phyloP scores from a whole-genome alignment of 2,113 vertebrate genomes.

The Cebidichthys violaceus region DNA sequence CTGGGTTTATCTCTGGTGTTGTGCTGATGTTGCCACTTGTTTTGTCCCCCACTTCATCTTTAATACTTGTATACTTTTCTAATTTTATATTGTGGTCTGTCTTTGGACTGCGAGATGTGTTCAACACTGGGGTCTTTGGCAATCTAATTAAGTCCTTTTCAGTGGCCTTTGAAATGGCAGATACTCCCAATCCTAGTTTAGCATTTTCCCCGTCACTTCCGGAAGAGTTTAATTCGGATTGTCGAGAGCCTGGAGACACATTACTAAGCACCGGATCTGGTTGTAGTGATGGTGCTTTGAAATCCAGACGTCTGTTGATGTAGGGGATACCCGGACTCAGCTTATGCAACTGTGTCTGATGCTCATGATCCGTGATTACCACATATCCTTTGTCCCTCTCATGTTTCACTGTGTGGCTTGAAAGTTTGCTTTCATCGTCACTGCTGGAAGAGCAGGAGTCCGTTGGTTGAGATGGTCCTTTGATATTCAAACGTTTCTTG shows the following conservation, averaged over 20 bases:
- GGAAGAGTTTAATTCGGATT: conserved; percentile 39
- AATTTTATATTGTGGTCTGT: conserved; percentile 54
- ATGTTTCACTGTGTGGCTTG: conserved; percentile 16
- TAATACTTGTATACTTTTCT: conserved; percentile 58
- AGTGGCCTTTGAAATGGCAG: background rate
- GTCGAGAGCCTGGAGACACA: background rate
- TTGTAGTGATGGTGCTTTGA: conserved; percentile 40
- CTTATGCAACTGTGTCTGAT: background rate
- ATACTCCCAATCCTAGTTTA: conserved; percentile 14
- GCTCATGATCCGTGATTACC: background rate
- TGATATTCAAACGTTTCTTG: conserved; percentile 29
- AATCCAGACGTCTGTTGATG: conserved; percentile 37
- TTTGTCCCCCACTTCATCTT: conserved; percentile 16
- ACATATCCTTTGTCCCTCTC: conserved; percentile 7
- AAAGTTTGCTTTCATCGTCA: conserved; percentile 51
- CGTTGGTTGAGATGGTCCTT: conserved; percentile 14
- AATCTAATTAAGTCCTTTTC: conserved; percentile 18
- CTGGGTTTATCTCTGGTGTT: conserved; percentile 51
- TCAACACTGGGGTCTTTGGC: conserved; percentile 1
- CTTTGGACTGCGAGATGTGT: conserved; percentile 30
- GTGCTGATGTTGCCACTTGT: background rate
- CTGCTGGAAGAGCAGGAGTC: conserved; percentile 37
- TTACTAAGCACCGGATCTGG: background rate
- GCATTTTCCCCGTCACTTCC: conserved; percentile 55
- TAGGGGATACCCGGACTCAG: background rate